Evolutionary conservation across 2,113 vertebrate species (phyloP).

Genomic region (Paradisaea rubra): DNA sequence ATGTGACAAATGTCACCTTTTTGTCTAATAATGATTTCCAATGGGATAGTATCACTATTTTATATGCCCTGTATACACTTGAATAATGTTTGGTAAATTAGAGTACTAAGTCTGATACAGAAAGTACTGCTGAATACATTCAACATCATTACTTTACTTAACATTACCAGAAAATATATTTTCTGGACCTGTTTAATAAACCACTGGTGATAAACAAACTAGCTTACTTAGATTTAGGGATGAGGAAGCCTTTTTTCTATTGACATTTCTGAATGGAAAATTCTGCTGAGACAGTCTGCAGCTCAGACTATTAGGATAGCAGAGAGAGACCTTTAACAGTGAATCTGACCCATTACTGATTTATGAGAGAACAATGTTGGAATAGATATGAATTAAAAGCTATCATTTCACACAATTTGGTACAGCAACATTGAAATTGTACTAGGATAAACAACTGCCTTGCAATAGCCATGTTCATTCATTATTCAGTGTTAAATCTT

Average conservation of each 20-base stretch:
- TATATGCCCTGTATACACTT: not conserved
- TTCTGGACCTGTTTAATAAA: slow-evolving; percentile 15
- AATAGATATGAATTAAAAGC: not conserved
- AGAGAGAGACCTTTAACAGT: not conserved
- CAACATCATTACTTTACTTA: not conserved
- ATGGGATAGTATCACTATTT: not conserved
- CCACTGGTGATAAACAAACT: not conserved
- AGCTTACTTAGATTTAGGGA: not conserved
- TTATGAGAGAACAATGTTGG: slow-evolving; percentile 14
- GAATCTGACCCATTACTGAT: not conserved
- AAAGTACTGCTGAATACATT: not conserved
- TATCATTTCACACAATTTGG: slow-evolving; percentile 1
- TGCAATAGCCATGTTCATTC: slow-evolving; percentile 8
- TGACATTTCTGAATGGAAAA: slow-evolving; percentile 3
- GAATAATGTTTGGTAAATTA: not conserved
- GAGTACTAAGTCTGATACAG: not conserved
- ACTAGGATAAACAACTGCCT: slow-evolving; percentile 5
- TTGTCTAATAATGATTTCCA: not conserved
- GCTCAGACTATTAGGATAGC: not conserved
- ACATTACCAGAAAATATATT: not conserved
- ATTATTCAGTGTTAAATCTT: slow-evolving; percentile 53
- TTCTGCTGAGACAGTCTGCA: not conserved
- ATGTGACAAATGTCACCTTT: not conserved
- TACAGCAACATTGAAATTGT: not conserved
- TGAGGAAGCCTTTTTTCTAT: slow-evolving; percentile 4